Conservation (phyloP, 2,888 invertebrate species). For the Magallana nippona region DNA sequence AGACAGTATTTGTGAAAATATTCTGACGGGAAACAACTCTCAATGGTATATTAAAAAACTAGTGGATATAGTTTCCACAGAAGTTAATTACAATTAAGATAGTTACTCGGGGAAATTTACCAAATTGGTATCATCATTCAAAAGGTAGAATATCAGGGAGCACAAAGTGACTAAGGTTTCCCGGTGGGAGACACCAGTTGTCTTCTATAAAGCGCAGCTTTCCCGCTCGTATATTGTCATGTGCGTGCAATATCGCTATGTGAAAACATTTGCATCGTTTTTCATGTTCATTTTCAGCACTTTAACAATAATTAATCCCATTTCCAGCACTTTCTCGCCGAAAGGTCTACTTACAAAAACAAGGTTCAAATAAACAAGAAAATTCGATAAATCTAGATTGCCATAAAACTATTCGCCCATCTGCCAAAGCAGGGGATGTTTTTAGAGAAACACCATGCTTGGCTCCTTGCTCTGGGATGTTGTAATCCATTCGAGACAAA, state of each 20-base stretch:
- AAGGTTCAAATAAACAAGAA: conserved; percentile 35
- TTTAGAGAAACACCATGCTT: conserved; percentile 2
- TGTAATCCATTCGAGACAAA: conserved; percentile 10
- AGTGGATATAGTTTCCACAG: conserved; percentile 6
- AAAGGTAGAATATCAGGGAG: not conserved
- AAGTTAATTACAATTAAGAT: conserved; percentile 18
- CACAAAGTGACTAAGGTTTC: conserved; percentile 35
- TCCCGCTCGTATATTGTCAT: not conserved
- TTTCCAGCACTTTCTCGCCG: conserved; percentile 35
- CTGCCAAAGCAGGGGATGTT: conserved; percentile 28
- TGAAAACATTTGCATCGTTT: conserved; percentile 32
- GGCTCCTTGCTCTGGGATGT: not conserved
- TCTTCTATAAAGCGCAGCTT: conserved; percentile 20
- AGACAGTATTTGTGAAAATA: conserved; percentile 26
- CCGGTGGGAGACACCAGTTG: conserved; percentile 17
- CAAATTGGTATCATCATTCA: conserved; percentile 46
- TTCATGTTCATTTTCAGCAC: conserved; percentile 40
- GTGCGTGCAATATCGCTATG: conserved; percentile 37
- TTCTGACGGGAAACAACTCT: not conserved
- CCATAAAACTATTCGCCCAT: conserved; percentile 37
- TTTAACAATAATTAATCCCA: conserved; percentile 47
- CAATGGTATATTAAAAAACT: conserved; percentile 28
- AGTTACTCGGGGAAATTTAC: conserved; percentile 45
- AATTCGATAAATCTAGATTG: conserved; percentile 34
- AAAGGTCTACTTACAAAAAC: conserved; percentile 37